A percentile compares a stretch with the other conserved stretches of the same genome.
Evolutionary conservation across 2,888 invertebrate genomes (phyloP).

Genomic region (Thymelicus acteon): DNA sequence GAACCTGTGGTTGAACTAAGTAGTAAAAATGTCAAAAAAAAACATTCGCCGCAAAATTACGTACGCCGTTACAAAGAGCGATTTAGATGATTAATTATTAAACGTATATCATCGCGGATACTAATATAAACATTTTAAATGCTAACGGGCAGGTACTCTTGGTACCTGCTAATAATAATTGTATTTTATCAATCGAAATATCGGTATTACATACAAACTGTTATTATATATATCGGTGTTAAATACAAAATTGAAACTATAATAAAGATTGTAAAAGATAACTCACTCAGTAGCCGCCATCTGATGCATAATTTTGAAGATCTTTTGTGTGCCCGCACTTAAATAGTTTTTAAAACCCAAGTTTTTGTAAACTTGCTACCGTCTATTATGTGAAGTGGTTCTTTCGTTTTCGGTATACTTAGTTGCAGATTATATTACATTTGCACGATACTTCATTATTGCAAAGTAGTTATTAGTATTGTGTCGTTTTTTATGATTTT

Average conservation of each 20-base stretch:
- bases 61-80: no score
- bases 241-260: neutral
- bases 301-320: neutral
- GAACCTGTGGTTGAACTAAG: no score
- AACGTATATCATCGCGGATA: no score
- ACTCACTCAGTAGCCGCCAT: neutral
- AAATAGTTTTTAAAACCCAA: neutral
- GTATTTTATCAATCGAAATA: no score
- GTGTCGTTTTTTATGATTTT: slow-evolving; percentile 38
- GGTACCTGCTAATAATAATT: no score
- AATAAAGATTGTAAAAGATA: neutral
- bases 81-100: no score
- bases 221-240: no score
- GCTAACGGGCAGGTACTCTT: no score
- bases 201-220: no score
- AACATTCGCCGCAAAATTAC: no score
- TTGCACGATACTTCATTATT: slow-evolving; percentile 56
- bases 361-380: slow-evolving; percentile 8
- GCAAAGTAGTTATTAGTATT: slow-evolving; percentile 56
- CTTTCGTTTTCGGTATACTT: slow-evolving; percentile 24
- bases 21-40: no score
- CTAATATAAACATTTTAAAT: no score
- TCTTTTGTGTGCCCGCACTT: neutral
- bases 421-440: slow-evolving; percentile 38
- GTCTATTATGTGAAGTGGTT: slow-evolving; percentile 8